Percentiles rank a stretch among this genome's conserved stretches.
Conservation (phyloP, 2,888 invertebrate species). For the Oscheius myriophilus region DNA sequence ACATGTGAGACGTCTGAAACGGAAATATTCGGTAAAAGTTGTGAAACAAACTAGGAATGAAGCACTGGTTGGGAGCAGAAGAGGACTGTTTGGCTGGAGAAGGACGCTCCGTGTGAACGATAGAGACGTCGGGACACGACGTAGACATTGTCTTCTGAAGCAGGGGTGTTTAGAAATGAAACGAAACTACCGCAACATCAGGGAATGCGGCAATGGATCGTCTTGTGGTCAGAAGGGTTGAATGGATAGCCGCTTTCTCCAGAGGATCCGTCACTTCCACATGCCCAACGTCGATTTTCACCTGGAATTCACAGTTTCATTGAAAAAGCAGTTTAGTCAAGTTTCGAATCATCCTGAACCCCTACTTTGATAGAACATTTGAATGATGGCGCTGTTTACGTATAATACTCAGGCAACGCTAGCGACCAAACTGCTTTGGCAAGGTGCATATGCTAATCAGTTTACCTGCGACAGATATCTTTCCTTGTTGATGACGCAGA, state of each 20-base stretch:
- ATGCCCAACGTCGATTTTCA: conserved; percentile 51
- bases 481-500: conserved; percentile 57
- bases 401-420: not conserved
- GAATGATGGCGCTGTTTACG: not conserved
- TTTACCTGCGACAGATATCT: conserved; percentile 42
- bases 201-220: not conserved
- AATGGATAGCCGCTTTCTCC: not conserved
- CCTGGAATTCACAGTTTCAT: conserved; percentile 28
- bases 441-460: too few species aligned
- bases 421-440: not conserved
- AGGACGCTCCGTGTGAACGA: not conserved
- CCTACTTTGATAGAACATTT: too few species aligned
- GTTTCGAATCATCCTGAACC: too few species aligned
- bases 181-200: not conserved
- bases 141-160: conserved; percentile 19
- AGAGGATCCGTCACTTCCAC: conserved; percentile 48
- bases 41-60: not conserved
- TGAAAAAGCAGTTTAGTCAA: too few species aligned
- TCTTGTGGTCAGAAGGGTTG: conserved; percentile 9
- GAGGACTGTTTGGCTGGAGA: conserved; percentile 7
- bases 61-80: conserved; percentile 9
- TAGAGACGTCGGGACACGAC: conserved; percentile 19
- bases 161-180: not conserved
- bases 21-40: not conserved
- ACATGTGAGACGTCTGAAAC: conserved; percentile 9